Evolutionary conservation across 2,888 invertebrate genomes (phyloP), one percentile per base, ranked within the genome.

Genomic region (Tenthredo amoena): DNA sequence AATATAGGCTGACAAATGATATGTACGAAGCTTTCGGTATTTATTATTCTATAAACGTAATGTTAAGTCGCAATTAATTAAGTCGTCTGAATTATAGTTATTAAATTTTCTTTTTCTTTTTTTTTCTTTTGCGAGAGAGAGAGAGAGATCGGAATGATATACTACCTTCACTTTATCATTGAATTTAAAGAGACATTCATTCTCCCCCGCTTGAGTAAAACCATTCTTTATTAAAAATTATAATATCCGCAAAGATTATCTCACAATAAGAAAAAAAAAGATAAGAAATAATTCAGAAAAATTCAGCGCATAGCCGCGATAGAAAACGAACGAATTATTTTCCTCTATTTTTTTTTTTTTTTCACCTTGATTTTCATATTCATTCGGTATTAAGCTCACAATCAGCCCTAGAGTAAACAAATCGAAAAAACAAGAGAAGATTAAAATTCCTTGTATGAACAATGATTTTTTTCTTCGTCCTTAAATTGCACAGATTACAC

Each of bases 1-100:
- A 50, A 47, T 77, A 77, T 62, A 79, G 50, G 82, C 82, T 83
- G 68, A 68, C 65, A 83, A 68, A 83, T 68, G 21, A 83, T 83
- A 40, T 43, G 81, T 65, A 83, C 68, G 68, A 83, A 68, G 83
- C 83, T 83, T 83, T 83, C 47, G 47, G 83, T 83, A 83, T 83
- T 68, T 68, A 83, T 68, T 68, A 50, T 34, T 68, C 83, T 83
- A 83, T 26, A 79, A 79, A 50, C 21, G 31, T 26, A 76, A 55
- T 79, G n/a, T 34, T 55, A 58, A 79, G 79, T 55, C 79, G 31
- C 55, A 55, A 58, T 34, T 50, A 9, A 34, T 5, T 26, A 47
- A 21, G 62, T 76, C 76, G 26, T 76, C 5, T 26, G 76, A 76
- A 76, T 76, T 76, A 18, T 68, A n/a, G 2, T 31, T 68, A 68